Conservation (phyloP, 2,888 invertebrate species). For the Thelaira solivaga region DNA sequence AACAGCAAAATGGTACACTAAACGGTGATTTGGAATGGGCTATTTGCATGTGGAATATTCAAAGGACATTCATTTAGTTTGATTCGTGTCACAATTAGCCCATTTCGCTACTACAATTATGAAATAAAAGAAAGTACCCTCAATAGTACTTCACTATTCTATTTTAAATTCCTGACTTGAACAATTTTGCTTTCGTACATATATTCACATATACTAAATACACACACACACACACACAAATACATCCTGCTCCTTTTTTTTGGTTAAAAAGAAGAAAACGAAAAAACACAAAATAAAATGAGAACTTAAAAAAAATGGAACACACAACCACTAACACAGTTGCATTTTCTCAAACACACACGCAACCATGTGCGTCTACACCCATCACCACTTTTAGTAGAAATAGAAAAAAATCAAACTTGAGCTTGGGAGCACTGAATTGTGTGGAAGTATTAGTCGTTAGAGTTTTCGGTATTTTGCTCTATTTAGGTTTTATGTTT, state of each 20-base stretch:
- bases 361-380: neutral
- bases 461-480: constrained; percentile 46
- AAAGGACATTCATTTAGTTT: too few relatives aligned
- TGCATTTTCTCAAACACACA: neutral
- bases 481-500: too few relatives aligned
- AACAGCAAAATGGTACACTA: too few relatives aligned
- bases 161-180: constrained; percentile 10
- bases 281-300: constrained; percentile 40
- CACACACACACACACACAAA: constrained; percentile 8
- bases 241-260: constrained; percentile 53
- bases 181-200: neutral
- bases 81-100: too few relatives aligned
- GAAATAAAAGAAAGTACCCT: too few relatives aligned
- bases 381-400: neutral
- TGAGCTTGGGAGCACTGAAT: neutral
- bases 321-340: constrained; percentile 23
- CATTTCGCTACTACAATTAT: too few relatives aligned
- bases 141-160: too few relatives aligned
- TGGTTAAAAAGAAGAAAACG: constrained; percentile 39
- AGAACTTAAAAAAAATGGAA: constrained; percentile 50
- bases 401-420: too few relatives aligned
- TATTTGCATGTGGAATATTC: too few relatives aligned
- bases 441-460: constrained; percentile 1
- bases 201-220: neutral
- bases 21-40: too few relatives aligned